Evolutionary conservation across 2,113 vertebrate genomes (phyloP).

Genomic region (Cephalopterus ornatus): DNA sequence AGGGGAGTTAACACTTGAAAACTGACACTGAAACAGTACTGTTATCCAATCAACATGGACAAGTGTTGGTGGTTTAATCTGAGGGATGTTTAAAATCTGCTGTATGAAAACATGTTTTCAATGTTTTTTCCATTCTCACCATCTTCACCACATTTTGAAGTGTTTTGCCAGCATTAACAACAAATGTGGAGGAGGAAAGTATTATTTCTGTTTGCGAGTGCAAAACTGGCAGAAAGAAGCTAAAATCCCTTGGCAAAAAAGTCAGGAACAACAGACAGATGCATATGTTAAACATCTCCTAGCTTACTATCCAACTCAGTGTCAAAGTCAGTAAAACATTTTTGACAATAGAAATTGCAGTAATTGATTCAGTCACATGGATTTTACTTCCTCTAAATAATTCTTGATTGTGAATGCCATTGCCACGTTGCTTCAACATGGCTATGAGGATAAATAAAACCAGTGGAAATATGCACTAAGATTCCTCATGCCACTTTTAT

Average conservation of each 20-base stretch:
- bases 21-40: not conserved
- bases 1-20: not conserved
- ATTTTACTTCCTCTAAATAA: not conserved
- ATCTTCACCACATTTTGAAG: not conserved
- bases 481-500: not conserved
- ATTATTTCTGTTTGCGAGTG: not conserved
- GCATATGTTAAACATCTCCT: conserved; percentile 1
- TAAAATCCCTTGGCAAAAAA: conserved; percentile 21
- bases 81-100: not conserved
- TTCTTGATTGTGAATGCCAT: not conserved
- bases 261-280: conserved; percentile 12
- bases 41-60: not conserved
- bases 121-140: not conserved
- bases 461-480: not conserved
- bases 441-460: not conserved
- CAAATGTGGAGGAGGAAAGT: not conserved
- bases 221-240: conserved; percentile 9
- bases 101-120: not conserved
- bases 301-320: not conserved
- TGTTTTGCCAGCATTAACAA: not conserved
- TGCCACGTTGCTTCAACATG: not conserved
- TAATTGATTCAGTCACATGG: not conserved
- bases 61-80: not conserved
- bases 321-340: conserved; percentile 1
- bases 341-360: conserved; percentile 13